Conservation (phyloP, 2,888 invertebrate species). For the Drosophila greeni region DNA sequence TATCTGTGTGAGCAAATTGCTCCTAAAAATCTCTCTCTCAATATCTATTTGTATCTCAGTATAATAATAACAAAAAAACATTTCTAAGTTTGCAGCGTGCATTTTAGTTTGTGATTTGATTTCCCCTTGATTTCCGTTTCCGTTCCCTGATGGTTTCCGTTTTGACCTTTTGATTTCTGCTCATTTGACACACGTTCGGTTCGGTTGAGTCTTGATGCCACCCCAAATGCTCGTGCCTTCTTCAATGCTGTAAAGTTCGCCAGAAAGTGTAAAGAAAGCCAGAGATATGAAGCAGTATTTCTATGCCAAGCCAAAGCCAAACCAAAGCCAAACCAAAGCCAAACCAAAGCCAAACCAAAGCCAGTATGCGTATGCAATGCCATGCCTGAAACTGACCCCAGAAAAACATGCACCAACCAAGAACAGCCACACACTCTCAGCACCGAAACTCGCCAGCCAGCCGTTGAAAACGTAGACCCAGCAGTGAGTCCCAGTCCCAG, state of each 20-base stretch:
- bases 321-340: constrained; percentile 37
- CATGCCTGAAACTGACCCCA: constrained; percentile 28
- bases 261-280: constrained; percentile 47
- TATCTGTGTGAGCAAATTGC: constrained; percentile 60
- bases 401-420: constrained; percentile 36
- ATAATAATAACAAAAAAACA: constrained; percentile 24
- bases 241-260: constrained; percentile 49
- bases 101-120: constrained; percentile 42
- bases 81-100: constrained; percentile 59
- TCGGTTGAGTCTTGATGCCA: constrained; percentile 51
- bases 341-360: constrained; percentile 34
- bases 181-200: constrained; percentile 51
- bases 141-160: constrained; percentile 30
- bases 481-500: constrained; percentile 16
- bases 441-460: constrained; percentile 24
- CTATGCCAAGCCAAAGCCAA: constrained; percentile 48
- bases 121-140: constrained; percentile 27
- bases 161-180: constrained; percentile 51
- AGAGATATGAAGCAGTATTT: constrained; percentile 39
- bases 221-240: constrained; percentile 41
- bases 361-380: constrained; percentile 35
- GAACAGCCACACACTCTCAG: constrained; percentile 30
- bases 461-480: constrained; percentile 35
- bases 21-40: constrained; percentile 30
- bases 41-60: constrained; percentile 28